Conservation (phyloP, 2,113 vertebrate genomes). For the Alosa alosa region DNA sequence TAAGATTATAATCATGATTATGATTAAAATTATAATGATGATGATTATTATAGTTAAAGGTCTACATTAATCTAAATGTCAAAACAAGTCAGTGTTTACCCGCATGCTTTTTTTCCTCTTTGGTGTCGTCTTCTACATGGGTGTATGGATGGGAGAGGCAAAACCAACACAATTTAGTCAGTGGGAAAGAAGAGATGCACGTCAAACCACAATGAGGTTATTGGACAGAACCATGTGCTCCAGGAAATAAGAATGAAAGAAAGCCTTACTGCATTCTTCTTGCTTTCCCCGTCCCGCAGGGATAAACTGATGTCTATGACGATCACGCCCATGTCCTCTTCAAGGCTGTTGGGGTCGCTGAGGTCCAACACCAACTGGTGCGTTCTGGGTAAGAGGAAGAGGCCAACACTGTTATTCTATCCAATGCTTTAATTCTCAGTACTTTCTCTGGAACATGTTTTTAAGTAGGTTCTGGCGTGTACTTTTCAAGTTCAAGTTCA, state of each 20-base stretch:
- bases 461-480: constrained; percentile 41
- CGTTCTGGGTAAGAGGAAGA: constrained; percentile 63
- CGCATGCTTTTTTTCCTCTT: constrained; percentile 58
- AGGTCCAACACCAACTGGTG: constrained; percentile 77
- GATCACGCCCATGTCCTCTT: constrained; percentile 92
- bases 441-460: background rate
- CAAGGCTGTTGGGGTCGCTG: constrained; percentile 91
- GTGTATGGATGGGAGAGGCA: constrained; percentile 61
- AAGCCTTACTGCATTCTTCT: constrained; percentile 68
- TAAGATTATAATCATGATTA: too few relatives aligned
- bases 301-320: constrained; percentile 82
- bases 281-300: constrained; percentile 77
- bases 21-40: too few relatives aligned
- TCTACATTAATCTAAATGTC: background rate
- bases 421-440: background rate
- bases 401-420: background rate
- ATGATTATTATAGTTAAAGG: too few relatives aligned
- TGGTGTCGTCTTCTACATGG: constrained; percentile 61
- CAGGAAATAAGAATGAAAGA: background rate
- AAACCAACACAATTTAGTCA: constrained; percentile 58
- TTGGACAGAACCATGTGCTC: background rate
- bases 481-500: constrained; percentile 88
- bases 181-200: constrained; percentile 14
- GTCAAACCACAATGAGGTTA: background rate
- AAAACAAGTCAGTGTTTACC: constrained; percentile 60